Evolutionary conservation across 2,113 vertebrate genomes (phyloP), one percentile per base, ranked within the genome.

Genomic region (Mesembrinibis cayennensis): DNA sequence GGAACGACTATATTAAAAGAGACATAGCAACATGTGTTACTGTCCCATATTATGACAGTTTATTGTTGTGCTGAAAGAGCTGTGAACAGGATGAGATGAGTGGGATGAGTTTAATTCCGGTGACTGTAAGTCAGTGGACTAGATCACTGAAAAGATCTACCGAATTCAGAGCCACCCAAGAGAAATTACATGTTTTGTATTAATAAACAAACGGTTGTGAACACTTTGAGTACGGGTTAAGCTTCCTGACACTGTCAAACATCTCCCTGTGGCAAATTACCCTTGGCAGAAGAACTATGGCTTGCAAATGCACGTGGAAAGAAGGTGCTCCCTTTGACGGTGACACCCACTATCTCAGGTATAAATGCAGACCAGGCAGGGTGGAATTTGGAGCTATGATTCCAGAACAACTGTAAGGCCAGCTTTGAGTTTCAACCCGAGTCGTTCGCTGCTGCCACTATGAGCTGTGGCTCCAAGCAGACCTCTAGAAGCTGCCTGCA

Each of bases 151-250:
- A 89, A 53, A 89, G 34, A 97, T 90, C 79, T 62, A 44, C 85
- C 86, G 78, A 30, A 76, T 71, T 83, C 58, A 95, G 93, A 89
- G 96, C 95, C 97, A 95, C 97, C 96, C 97, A 95, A 29, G 7
- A 96, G 87, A 96, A 96, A 97, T 97, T 97, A 97, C 81, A 97
- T 49, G 90, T 63, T 95, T 93, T 85, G 90, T 72, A 6, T 36
- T 16, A 85, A 96, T 63, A 97, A 97, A 96, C 94, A 96, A 88
- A 90, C 0, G 59, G 81, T 93, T 78, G 62, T 6, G 36, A 93
- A 86, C 89, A 91, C 42, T 63, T 2, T 9, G 86, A 82, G 95
- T 34, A 71, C 40, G 49, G 82, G 84, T 72, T 77, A 66, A 58
- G 89, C 84, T 91, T 90, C 94, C 94, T 88, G 83, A 50, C 55